These are phyloP conservation scores for Cladopsammia gracilis DNA, from an alignment of 64 coral and sea anemone genomes.

Conservation along the genomic window DNA sequence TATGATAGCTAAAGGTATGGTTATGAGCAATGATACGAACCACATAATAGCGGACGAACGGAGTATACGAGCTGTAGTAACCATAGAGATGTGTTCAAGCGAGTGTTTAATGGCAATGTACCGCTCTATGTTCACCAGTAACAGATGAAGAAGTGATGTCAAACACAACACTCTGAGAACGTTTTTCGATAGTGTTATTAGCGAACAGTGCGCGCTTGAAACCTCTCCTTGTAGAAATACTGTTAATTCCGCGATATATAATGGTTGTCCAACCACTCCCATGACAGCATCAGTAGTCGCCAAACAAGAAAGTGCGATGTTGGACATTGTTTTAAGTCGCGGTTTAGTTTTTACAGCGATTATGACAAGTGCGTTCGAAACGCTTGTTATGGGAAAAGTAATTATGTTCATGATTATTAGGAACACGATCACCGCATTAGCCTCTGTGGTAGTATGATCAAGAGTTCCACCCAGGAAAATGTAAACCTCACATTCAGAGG, in stretches of 20 bases:
- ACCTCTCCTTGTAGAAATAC: not conserved
- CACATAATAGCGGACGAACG: not conserved
- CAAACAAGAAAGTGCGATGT: not conserved
- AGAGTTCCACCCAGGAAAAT: not conserved
- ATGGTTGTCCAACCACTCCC: not conserved
- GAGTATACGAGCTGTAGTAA: not conserved
- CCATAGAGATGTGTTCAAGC: not conserved
- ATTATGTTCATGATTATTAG: not conserved
- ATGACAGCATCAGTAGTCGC: not conserved
- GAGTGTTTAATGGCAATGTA: conserved; percentile 5
- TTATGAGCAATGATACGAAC: not conserved
- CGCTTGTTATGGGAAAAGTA: not conserved
- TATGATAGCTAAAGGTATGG: not conserved
- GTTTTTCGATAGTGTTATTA: not conserved
- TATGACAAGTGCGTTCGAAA: not conserved
- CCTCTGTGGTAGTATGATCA: not conserved
- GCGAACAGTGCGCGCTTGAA: not conserved
- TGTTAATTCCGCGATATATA: not conserved
- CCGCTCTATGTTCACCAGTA: not conserved
- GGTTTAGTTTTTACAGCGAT: not conserved
- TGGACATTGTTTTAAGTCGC: not conserved
- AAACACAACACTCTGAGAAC: not conserved
- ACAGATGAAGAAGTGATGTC: not conserved
- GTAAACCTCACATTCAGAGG: not conserved
- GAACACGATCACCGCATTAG: not conserved